Conservation (phyloP, 2,113 vertebrate genomes). For the Xenopus borealis region DNA sequence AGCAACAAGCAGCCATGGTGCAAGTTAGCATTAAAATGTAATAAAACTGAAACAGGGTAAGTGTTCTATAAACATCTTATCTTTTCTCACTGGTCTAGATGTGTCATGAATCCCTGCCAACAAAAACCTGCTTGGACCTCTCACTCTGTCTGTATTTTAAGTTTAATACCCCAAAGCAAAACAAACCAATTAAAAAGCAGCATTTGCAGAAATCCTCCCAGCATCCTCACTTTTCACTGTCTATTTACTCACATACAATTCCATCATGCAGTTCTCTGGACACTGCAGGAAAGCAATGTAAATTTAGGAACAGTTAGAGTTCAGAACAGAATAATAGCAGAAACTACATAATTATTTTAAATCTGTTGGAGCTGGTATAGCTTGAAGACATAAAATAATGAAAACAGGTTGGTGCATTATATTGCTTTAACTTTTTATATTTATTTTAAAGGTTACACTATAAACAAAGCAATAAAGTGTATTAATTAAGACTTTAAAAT, state of each 20-base stretch:
- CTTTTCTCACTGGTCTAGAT: too few species aligned
- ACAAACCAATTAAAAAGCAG: conserved; percentile 16
- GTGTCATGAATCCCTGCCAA: neutral
- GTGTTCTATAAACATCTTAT: too few species aligned
- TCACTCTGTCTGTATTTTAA: neutral
- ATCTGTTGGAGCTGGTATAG: too few species aligned
- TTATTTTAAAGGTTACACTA: too few species aligned
- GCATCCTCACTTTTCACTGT: conserved; percentile 2
- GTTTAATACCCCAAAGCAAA: conserved; percentile 7
- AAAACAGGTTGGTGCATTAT: too few species aligned
- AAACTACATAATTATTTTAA: neutral
- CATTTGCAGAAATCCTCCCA: neutral
- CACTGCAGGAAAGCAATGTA: conserved; percentile 17
- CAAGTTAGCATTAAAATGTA: neutral
- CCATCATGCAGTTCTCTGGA: neutral
- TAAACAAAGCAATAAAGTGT: too few species aligned
- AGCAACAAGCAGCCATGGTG: neutral
- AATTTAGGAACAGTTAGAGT: neutral
- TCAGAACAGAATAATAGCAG: conserved; percentile 10
- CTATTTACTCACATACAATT: conserved; percentile 15
- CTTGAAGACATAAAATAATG: too few species aligned
- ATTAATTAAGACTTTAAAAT: too few species aligned
- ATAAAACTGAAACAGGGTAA: neutral
- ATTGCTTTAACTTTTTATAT: too few species aligned
- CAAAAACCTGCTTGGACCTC: neutral